A percentile compares a stretch with the other conserved stretches of the same genome.
Conservation (phyloP, 2,888 invertebrate species). For the Conomelus anceps region DNA sequence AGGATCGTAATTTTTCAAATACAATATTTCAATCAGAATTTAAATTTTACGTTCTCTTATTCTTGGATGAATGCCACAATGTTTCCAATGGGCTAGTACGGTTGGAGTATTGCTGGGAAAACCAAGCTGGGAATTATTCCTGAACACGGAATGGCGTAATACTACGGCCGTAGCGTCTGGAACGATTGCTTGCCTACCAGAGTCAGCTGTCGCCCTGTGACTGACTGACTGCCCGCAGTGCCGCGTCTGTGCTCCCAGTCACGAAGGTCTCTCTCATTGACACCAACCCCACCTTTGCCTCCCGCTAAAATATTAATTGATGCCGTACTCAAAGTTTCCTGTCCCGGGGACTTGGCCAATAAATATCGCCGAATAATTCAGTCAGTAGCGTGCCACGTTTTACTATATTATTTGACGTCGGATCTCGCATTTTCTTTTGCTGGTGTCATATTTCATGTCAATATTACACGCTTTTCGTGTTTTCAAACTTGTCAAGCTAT, state of each 20-base stretch:
- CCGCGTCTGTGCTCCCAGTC: neutral
- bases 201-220: neutral
- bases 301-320: neutral
- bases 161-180: neutral
- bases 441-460: neutral
- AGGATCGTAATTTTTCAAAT: no score
- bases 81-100: neutral
- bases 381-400: neutral
- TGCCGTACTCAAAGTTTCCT: neutral
- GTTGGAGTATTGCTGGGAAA: neutral
- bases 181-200: neutral
- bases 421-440: neutral
- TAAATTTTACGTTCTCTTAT: neutral
- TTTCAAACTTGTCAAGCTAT: neutral
- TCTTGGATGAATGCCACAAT: neutral
- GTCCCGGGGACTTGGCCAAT: neutral
- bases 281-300: neutral
- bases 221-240: neutral
- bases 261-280: neutral
- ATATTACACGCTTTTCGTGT: neutral
- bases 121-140: neutral
- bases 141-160: neutral
- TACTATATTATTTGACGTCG: neutral
- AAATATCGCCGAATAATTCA: neutral
- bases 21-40: no score